phyloP scores from a whole-genome alignment of 2,797 vertebrate genomes.

The Crocodylus rhombifer region DNA sequence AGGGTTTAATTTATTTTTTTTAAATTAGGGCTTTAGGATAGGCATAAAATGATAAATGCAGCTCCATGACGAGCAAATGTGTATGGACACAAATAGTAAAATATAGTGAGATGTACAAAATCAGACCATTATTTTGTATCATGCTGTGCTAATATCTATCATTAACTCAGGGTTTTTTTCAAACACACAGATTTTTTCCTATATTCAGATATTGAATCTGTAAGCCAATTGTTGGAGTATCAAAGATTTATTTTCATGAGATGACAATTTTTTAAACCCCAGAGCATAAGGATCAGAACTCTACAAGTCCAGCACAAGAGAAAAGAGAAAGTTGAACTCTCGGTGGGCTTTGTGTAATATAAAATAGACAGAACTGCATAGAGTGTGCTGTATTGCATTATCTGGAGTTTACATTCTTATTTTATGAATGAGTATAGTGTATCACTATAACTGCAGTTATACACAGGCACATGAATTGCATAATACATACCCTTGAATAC shows the following conservation, averaged over 20 bases:
- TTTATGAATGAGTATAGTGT: neutral
- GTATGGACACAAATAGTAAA: neutral
- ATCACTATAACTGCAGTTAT: neutral
- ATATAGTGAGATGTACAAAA: neutral
- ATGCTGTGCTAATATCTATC: accelerated
- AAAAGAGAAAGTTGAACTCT: neutral
- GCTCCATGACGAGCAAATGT: neutral
- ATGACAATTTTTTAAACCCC: accelerated
- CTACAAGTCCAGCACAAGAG: neutral
- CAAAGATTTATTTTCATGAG: accelerated
- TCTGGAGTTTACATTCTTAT: neutral
- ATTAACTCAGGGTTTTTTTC: accelerated
- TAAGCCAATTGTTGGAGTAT: neutral
- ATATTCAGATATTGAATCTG: accelerated
- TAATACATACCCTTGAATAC: neutral
- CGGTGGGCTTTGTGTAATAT: neutral
- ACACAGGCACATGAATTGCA: neutral
- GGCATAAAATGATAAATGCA: neutral
- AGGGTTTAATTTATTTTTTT: accelerated
- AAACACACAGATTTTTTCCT: neutral
- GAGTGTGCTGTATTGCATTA: neutral
- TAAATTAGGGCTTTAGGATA: neutral
- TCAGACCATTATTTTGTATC: neutral
- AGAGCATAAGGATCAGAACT: neutral
- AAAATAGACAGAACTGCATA: neutral